Evolutionary conservation across 2,888 invertebrate genomes (phyloP).

Genomic region (Ectobius pallidus): DNA sequence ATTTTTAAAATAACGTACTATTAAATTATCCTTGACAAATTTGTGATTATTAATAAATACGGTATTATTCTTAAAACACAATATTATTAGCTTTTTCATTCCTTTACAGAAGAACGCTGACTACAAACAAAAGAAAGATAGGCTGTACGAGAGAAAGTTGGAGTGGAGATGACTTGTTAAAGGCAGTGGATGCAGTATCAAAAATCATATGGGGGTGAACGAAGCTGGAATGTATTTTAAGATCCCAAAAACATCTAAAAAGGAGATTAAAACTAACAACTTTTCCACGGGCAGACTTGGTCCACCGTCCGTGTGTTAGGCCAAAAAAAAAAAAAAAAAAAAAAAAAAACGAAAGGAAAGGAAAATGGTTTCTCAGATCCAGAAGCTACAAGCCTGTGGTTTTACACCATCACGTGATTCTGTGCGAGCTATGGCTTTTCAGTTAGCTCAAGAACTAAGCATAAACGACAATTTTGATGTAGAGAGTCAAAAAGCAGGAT

Average conservation of each 20-base stretch:
- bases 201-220: background rate
- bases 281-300: background rate
- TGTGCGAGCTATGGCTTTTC: slow-evolving; percentile 43
- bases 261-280: background rate
- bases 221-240: background rate
- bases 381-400: background rate
- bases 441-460: slow-evolving; percentile 45
- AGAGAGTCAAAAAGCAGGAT: slow-evolving; percentile 46
- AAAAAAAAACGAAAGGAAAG: too few relatives aligned
- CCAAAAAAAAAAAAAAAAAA: too few relatives aligned
- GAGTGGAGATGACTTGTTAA: background rate
- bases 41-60: too few relatives aligned
- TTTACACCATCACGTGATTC: background rate
- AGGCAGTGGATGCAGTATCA: background rate
- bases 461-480: slow-evolving; percentile 47
- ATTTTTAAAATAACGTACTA: too few relatives aligned
- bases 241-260: background rate
- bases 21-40: too few relatives aligned
- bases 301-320: background rate
- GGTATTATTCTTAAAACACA: too few relatives aligned
- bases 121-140: background rate
- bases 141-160: background rate
- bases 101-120: background rate
- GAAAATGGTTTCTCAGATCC: background rate
- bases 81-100: too few relatives aligned